Evolutionary conservation across 2,113 vertebrate genomes (phyloP), one percentile per base, ranked within the genome.

Genomic region (Origma solitaria): DNA sequence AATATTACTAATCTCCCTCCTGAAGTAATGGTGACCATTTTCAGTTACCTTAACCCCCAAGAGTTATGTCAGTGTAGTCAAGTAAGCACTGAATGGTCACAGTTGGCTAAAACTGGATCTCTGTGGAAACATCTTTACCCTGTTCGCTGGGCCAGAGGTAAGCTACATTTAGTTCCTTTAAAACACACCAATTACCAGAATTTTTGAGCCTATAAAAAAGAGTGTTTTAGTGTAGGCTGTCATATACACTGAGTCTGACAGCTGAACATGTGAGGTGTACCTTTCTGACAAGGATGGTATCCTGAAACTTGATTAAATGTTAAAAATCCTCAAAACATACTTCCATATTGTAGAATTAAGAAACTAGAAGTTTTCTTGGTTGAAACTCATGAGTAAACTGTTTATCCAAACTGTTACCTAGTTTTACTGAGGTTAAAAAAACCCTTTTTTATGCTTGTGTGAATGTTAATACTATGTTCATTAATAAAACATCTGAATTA

Each of bases 81-180:
- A 96, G 99, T 99, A 94, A 99, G 98, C 98, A 97, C 96, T 86
- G 97, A 98, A 31, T 99, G 99, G 99, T 98, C 98, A 66, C 98
- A 98, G 83, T 75, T 99, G 96, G 96, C 98, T 57, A 99, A 98
- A 97, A 99, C 98, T 4, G 99, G 99, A 86, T 99, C 98, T 37
- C 98, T 99, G 64, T 99, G 99, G 99, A 99, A 98, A 68, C 99
- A 99, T 95, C 98, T 99, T 70, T 99, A 99, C 84, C 99, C 99
- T 40, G 99, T 99, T 83, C 98, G 96, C 89, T 99, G 99, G 99
- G 99, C 99, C 88, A 98, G 99, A 99, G 99, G 99, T 99, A 97
- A 91, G 96, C 96, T 73, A 23, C 53, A 50, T 70, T 30, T 65
- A 35, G 23, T 70, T 82, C 57, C 65, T 92, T 78, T 49, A 51